These are phyloP conservation scores for Acestrorhynchus altus DNA, from an alignment of 2,797 vertebrate genomes.

Conservation along the genomic window DNA sequence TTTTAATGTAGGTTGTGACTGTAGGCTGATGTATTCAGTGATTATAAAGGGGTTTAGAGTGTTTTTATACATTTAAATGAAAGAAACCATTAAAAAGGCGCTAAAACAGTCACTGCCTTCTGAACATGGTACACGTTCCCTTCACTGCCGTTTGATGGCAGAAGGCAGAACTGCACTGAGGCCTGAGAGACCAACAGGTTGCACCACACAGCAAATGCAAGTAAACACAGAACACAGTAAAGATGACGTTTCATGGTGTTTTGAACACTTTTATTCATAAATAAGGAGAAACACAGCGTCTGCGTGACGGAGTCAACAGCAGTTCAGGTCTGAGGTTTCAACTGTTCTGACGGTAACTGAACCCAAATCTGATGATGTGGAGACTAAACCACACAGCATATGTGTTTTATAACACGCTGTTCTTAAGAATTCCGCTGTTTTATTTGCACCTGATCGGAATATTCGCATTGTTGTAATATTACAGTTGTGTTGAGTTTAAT, in stretches of 20 bases:
- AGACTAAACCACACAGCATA: not conserved
- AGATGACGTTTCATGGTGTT: not conserved
- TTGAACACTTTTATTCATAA: not conserved
- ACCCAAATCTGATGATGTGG: not conserved
- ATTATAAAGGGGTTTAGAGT: too few species aligned
- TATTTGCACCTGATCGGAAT: too few species aligned
- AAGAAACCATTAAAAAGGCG: too few species aligned
- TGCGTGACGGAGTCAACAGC: not conserved
- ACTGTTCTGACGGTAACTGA: not conserved
- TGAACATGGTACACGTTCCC: too few species aligned
- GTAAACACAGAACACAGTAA: not conserved
- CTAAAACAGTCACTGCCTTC: too few species aligned
- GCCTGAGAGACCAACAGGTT: constrained; percentile 19
- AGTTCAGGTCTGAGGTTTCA: not conserved
- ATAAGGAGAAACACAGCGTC: not conserved
- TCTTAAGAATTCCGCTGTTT: not conserved
- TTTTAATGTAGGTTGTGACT: too few species aligned
- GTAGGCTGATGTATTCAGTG: too few species aligned
- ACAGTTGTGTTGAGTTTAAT: too few species aligned
- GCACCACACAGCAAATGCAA: not conserved
- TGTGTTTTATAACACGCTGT: not conserved
- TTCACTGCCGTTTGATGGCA: not conserved
- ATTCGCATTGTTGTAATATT: too few species aligned
- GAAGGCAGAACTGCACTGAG: not conserved
- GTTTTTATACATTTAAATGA: too few species aligned